phyloP scores from a whole-genome alignment of 2,797 vertebrate genomes.

The Chanos chanos region DNA sequence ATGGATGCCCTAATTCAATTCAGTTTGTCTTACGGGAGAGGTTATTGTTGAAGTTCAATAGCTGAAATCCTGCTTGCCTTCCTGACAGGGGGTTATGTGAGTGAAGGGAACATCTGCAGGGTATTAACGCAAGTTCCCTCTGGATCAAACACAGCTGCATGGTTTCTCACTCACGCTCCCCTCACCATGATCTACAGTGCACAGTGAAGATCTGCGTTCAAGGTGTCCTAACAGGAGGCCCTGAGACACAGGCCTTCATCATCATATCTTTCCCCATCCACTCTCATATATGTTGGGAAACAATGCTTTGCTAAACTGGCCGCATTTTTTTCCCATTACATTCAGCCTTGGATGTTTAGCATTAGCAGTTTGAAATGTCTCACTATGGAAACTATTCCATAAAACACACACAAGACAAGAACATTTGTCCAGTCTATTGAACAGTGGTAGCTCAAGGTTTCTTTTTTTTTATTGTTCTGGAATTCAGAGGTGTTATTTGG shows the following conservation, averaged over 20 bases:
- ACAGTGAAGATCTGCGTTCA: slow-evolving; percentile 15
- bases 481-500: no score
- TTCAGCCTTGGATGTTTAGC: no score
- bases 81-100: not conserved
- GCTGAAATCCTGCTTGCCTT: slow-evolving; percentile 15
- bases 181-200: slow-evolving; percentile 24
- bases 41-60: not conserved
- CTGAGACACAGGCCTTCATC: not conserved
- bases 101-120: slow-evolving; percentile 43
- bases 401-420: no score
- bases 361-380: no score
- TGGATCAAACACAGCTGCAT: slow-evolving; percentile 45
- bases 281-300: no score
- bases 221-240: slow-evolving; percentile 12
- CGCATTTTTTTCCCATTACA: no score
- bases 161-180: slow-evolving; percentile 17
- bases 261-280: no score
- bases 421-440: no score
- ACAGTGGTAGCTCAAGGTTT: no score
- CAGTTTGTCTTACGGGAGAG: slow-evolving; percentile 12
- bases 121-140: slow-evolving; percentile 46
- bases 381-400: no score
- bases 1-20: slow-evolving; percentile 1
- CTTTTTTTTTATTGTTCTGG: no score
- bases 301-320: no score